A percentile compares a stretch with the other conserved stretches of the same genome.
These are phyloP conservation scores for Taurulus bubalis DNA, from an alignment of 2,113 vertebrate genomes.

Conservation along the genomic window DNA sequence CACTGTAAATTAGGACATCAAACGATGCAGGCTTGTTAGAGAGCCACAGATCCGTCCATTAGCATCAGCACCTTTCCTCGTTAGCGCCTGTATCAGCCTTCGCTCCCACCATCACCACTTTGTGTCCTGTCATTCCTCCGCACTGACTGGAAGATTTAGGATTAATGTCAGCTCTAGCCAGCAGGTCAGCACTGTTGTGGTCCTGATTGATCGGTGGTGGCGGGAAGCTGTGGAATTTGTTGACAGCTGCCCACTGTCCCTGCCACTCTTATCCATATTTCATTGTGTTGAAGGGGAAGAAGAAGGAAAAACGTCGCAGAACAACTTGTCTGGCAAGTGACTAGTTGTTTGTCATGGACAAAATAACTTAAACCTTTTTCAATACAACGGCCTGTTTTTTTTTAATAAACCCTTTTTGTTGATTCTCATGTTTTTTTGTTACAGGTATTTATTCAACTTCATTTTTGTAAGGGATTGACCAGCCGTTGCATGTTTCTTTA, in stretches of 20 bases:
- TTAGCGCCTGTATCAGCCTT: slow-evolving; percentile 65
- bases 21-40: slow-evolving; percentile 72
- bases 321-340: slow-evolving; percentile 61
- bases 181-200: slow-evolving; percentile 66
- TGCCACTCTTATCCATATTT: slow-evolving; percentile 59
- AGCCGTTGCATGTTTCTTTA: background rate
- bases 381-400: background rate
- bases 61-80: slow-evolving; percentile 78
- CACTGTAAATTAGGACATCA: slow-evolving; percentile 76
- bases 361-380: slow-evolving; percentile 7
- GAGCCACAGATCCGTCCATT: slow-evolving; percentile 75
- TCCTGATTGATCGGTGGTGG: slow-evolving; percentile 72
- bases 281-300: slow-evolving; percentile 37
- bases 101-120: slow-evolving; percentile 45
- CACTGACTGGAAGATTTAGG: slow-evolving; percentile 73
- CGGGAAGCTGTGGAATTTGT: slow-evolving; percentile 67
- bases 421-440: background rate
- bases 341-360: slow-evolving; percentile 37
- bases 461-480: background rate
- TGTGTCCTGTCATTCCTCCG: slow-evolving; percentile 56
- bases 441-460: background rate
- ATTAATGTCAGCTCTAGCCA: slow-evolving; percentile 77
- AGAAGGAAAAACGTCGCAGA: slow-evolving; percentile 38
- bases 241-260: slow-evolving; percentile 69
- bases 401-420: background rate